Base-by-base conservation (phyloP, 2,888 invertebrate genomes). In the Dioctria linearis region DNA sequence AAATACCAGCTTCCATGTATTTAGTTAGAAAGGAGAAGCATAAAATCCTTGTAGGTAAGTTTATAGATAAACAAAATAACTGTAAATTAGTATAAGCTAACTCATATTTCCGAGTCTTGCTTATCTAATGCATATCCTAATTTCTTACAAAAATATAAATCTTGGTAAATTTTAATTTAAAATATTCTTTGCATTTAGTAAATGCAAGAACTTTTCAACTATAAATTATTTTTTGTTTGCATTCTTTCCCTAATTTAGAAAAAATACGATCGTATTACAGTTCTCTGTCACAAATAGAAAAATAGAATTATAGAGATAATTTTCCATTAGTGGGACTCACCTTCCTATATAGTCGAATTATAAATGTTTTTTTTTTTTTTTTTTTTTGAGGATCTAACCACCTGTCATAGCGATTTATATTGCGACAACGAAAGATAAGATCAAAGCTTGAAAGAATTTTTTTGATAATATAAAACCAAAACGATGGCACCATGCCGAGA, bases 341-440 rank as follows among this genome's bases (percentile, higher is more conserved):
- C 73, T 54, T 73, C 57, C 57, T n/a, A n/a, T 40, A 73, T 59
- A 59, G 25, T 57, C 73, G 49, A 73, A n/a, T 40, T 57, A 75
- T 75, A 75, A 75, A 75, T 75, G 25, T 25, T 25, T 25, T 25
- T 25, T 25, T 25, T 59, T 59, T 3, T 25, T 25, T 25, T 25
- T 25, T 25, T 25, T 59, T 59, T 3, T 25, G 59, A 75, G 37
- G 49, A 59, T 42, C 76, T 11, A 25, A 57, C 59, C 59, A 59
- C 49, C 76, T 76, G 76, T 76, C 76, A 46, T n/a, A 49, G 76
- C 76, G 49, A 76, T 76, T 76, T 63, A 76, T 76, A 63, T 76
- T 46, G 76, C 76, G 40, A 76, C 76, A 76, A 76, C 49, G 13
- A 5, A 37, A 63, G 76, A 76, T 76, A 76, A 76, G 43, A 63